Evolutionary conservation across 2,797 vertebrate genomes (phyloP), one percentile per base, ranked within the genome.

Genomic region (Antrozous pallidus): DNA sequence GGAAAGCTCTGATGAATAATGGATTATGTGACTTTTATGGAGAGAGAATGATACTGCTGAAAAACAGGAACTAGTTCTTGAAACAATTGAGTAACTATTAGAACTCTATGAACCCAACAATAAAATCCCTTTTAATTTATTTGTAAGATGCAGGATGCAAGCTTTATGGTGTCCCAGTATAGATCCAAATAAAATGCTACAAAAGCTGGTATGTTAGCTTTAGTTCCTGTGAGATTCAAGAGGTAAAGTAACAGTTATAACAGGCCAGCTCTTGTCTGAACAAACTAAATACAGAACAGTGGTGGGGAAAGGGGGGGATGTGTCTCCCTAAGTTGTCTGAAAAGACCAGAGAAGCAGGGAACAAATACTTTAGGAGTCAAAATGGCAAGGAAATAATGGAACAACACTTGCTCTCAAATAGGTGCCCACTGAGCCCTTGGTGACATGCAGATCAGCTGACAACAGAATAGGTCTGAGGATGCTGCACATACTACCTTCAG

Each of bases 111-210:
- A 93, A 54, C 73, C 51, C 28, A 94, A 79, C 51, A 86, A 88
- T 93, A 95, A 94, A 93, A 95, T 83, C 8, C 8, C 9, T 75
- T 93, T 83, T 67, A 83, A 94, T 94, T 82, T 89, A 94, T 94
- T 82, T 89, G 38, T 2, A 8, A 94, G 58, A 82, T 45, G 6
- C n/a, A 81, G 40, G 17, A 74, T 54, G 20, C 58, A 67, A 65
- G 79, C 56, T 93, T 90, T 90, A 90, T 83, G 51, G 33, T 95
- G 18, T 67, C 31, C 51, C 0, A 5, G 86, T 58, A 80, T 17
- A 28, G n/a, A 89, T 95, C 18, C 42, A 95, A 90, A 83, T 92
- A 88, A 88, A 94, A 94, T 85, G 84, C 61, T 88, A 36, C 40
- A 92, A 74, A 11, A 87, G 38, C 38, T 82, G 33, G 45, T 95